Conservation (phyloP, 1,140 invertebrate species). For the Eumaeus atala region DNA sequence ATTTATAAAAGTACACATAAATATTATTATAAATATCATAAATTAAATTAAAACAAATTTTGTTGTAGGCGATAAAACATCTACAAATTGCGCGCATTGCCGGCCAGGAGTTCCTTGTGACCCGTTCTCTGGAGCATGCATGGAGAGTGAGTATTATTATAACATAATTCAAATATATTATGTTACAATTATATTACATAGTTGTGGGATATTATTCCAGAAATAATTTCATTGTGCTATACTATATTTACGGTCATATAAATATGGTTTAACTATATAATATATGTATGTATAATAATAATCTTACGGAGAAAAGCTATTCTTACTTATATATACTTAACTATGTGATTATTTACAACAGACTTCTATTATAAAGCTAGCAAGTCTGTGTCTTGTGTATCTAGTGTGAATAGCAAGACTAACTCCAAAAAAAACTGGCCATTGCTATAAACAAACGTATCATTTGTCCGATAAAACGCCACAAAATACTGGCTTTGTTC, state of each 20-base stretch:
- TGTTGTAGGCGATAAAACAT: slow-evolving; percentile 38
- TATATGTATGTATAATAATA: slow-evolving; percentile 20
- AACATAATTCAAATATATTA: background rate
- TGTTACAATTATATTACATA: background rate
- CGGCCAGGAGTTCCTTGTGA: slow-evolving; percentile 84
- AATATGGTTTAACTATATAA: slow-evolving; percentile 12
- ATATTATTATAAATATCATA: slow-evolving; percentile 7
- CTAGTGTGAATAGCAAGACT: slow-evolving; percentile 66
- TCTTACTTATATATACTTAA: slow-evolving; percentile 26
- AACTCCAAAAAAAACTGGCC: slow-evolving; percentile 72
- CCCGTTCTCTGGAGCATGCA: slow-evolving; percentile 83
- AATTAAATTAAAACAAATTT: no score
- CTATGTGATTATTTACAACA: slow-evolving; percentile 33
- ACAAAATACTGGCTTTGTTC: slow-evolving; percentile 62
- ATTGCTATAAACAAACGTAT: slow-evolving; percentile 52
- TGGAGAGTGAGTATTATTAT: slow-evolving; percentile 80
- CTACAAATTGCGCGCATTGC: slow-evolving; percentile 81
- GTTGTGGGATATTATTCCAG: slow-evolving; percentile 6
- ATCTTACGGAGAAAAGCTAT: slow-evolving; percentile 24
- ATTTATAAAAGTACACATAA: background rate
- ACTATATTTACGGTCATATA: background rate
- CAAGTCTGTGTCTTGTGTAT: slow-evolving; percentile 46
- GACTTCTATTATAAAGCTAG: slow-evolving; percentile 57
- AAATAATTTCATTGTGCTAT: slow-evolving; percentile 3
- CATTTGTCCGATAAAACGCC: slow-evolving; percentile 73